Conservation (phyloP, 2,888 invertebrate genomes). For the Azorinus chamasolen region DNA sequence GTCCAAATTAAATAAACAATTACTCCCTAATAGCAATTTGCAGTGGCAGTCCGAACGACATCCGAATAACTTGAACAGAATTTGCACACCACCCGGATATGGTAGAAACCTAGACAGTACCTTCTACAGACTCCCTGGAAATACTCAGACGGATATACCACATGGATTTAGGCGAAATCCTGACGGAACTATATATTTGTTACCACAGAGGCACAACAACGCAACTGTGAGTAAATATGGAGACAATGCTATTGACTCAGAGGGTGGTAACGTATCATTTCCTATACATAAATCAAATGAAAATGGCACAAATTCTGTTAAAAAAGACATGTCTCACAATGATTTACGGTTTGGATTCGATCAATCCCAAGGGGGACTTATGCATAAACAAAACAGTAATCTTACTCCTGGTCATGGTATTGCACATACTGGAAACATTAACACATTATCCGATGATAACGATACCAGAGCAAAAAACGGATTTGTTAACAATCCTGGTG, state of each 20-base stretch:
- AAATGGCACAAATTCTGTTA: too few species aligned
- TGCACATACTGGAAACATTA: constrained; percentile 7
- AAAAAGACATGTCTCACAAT: too few species aligned
- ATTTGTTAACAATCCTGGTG: constrained; percentile 13
- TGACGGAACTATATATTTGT: constrained; percentile 11
- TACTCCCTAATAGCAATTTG: background rate
- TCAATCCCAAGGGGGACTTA: too few species aligned
- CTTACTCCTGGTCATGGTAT: constrained; percentile 6
- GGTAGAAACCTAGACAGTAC: constrained; percentile 25
- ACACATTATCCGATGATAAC: constrained; percentile 5
- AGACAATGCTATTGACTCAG: too few species aligned
- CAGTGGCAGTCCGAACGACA: background rate
- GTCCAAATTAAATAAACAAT: background rate
- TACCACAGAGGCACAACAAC: too few species aligned
- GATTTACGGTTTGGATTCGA: too few species aligned
- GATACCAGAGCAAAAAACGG: constrained; percentile 2
- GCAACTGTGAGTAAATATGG: too few species aligned
- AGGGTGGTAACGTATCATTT: too few species aligned
- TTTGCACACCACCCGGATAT: constrained; percentile 18
- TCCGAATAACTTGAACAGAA: background rate
- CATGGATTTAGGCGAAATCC: constrained; percentile 18
- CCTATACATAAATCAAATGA: too few species aligned
- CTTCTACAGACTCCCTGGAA: constrained; percentile 18
- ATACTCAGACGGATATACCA: background rate
- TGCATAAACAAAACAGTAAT: background rate